Percentiles rank a stretch among this genome's conserved stretches.
phyloP scores from a whole-genome alignment of 2,888 invertebrate species.

The Coelinius sp. region DNA sequence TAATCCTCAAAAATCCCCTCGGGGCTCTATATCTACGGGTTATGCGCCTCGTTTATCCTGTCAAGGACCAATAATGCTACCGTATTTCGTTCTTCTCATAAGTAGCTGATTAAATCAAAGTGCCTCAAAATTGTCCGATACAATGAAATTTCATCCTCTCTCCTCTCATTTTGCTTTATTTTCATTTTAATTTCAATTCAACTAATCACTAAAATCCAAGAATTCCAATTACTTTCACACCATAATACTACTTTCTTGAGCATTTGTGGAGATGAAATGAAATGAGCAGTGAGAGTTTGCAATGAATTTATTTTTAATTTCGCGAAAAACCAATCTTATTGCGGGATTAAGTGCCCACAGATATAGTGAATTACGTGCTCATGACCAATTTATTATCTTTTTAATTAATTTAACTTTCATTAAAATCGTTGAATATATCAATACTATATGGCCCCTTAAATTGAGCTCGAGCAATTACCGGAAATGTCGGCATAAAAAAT shows the following conservation, averaged over 20 bases:
- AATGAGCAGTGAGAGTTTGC: background rate
- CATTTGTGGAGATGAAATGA: slow-evolving; percentile 2
- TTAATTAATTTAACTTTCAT: too few relatives aligned
- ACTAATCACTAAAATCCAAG: slow-evolving; percentile 9
- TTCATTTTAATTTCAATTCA: slow-evolving; percentile 22
- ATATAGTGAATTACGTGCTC: too few relatives aligned
- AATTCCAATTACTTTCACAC: slow-evolving; percentile 9
- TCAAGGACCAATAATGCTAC: slow-evolving; percentile 16
- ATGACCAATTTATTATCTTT: background rate
- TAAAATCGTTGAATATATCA: background rate
- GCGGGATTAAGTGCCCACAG: background rate
- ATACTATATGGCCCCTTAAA: too few relatives aligned
- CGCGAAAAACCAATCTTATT: background rate
- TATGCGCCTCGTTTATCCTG: slow-evolving; percentile 18
- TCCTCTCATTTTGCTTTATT: background rate
- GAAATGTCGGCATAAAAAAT: background rate
- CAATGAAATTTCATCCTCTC: background rate
- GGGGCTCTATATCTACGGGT: slow-evolving; percentile 3
- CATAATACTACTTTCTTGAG: background rate
- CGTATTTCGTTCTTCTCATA: background rate
- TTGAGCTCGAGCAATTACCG: background rate
- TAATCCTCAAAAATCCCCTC: slow-evolving; percentile 1
- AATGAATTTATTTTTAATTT: slow-evolving; percentile 10
- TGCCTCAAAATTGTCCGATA: background rate
- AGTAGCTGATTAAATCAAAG: background rate